Evolutionary conservation across 2,113 vertebrate genomes (phyloP), one percentile per base, ranked within the genome.

Genomic region (Zootoca vivipara): DNA sequence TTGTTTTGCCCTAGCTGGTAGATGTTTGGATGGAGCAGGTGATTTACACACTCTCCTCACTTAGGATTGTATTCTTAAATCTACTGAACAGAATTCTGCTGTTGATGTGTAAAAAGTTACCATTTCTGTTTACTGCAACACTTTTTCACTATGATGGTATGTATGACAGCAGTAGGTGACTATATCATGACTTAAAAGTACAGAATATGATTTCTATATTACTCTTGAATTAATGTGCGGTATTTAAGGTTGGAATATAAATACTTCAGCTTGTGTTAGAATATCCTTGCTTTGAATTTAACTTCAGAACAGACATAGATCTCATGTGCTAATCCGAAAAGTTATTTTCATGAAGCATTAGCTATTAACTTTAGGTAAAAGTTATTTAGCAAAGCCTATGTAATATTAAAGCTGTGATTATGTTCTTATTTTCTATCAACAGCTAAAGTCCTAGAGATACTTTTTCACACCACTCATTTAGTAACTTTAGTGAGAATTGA

Each of bases 151-250:
- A 4, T 42, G 28, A 70, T 24, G 20, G 20, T 38, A 64, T 4
- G 5, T 40, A 79, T 72, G 7, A 40, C 9, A 62, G 33, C 35
- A 24, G 30, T 64, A 62, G 6, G 40, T 75, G 20, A 5, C 13
- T 16, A 10, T 0, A 3, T 0, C 7, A 56, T 0, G 16, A 40
- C 5, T 42, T 38, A 10, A 0, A 1, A 56, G 35, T 38, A 6
- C n/a, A 1, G 12, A 20, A 9, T 2, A 40, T 75, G 9, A 0
- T 24, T 22, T 33, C 8, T 52, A 16, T 7, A 5, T 46, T 46
- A 16, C 12, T 64, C 35, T 24, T 38, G 79, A n/a, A 67, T 69
- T 70, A 46, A 69, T 33, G 52, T 22, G 3, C n/a, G 22, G 33
- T 18, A 20, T 67, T 28, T 70, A 38, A 69, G 16, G 26, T 70